Conservation (phyloP, 2,113 vertebrate species). For the Cephalopterus ornatus region DNA sequence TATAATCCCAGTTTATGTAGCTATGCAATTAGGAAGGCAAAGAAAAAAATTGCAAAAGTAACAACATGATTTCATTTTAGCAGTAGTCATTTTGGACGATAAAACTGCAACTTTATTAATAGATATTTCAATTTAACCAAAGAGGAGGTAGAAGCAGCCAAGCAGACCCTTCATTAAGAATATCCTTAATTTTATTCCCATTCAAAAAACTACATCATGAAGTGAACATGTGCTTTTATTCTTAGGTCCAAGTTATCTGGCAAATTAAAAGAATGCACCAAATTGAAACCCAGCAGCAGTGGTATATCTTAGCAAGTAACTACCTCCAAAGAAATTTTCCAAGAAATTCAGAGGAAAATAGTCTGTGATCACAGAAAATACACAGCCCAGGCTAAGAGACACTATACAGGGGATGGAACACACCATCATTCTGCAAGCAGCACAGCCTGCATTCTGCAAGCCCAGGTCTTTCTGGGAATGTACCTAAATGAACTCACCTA, state of each 20-base stretch:
- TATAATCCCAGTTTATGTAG: not conserved
- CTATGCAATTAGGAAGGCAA: not conserved
- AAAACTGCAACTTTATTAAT: not conserved
- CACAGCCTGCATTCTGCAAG: too few species aligned
- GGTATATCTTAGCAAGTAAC: not conserved
- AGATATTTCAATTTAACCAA: not conserved
- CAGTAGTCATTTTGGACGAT: not conserved
- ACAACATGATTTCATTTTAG: not conserved
- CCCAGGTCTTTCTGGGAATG: not conserved
- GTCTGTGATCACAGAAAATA: not conserved
- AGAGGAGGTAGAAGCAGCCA: not conserved
- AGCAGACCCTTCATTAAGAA: not conserved
- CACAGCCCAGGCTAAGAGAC: not conserved
- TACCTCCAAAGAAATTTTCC: not conserved
- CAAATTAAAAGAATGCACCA: not conserved
- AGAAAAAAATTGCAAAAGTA: not conserved
- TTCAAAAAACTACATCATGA: not conserved
- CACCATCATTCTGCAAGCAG: not conserved
- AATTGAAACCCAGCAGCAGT: not conserved
- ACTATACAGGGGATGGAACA: not conserved
- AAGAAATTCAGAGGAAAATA: not conserved
- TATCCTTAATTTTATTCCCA: not conserved
- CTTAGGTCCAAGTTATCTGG: not conserved
- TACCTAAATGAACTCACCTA: not conserved
- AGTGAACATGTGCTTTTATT: not conserved